These are phyloP conservation scores for Serilophus lunatus DNA, from an alignment of 2,113 vertebrate genomes.

Conservation along the genomic window DNA sequence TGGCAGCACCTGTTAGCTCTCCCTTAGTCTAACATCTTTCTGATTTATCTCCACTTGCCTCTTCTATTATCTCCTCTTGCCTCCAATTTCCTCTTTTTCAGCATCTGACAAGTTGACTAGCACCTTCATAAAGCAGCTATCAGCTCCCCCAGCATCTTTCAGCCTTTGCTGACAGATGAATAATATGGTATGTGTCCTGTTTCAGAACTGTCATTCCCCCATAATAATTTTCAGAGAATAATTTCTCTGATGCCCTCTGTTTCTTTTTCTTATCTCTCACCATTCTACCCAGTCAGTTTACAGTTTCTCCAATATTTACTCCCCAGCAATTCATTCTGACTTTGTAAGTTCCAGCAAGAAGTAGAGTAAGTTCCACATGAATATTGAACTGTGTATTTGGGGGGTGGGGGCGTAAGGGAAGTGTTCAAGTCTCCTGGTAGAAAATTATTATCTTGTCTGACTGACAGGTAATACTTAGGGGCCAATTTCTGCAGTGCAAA, in stretches of 20 bases:
- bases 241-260: not conserved
- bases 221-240: not conserved
- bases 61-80: slow-evolving; percentile 43
- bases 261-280: not conserved
- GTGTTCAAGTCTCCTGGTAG: not conserved
- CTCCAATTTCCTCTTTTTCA: slow-evolving; percentile 45
- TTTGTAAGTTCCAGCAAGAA: not conserved
- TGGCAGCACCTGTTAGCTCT: slow-evolving; percentile 33
- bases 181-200: not conserved
- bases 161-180: slow-evolving; percentile 32
- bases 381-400: not conserved
- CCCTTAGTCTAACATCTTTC: not conserved
- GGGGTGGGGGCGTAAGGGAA: too few relatives aligned
- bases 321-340: not conserved
- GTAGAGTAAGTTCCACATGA: not conserved
- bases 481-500: not conserved
- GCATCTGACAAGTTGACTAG: slow-evolving; percentile 37
- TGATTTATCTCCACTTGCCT: slow-evolving; percentile 46
- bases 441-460: not conserved
- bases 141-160: not conserved
- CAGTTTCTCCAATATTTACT: not conserved
- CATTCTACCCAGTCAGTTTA: not conserved
- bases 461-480: not conserved
- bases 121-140: not conserved
- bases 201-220: not conserved